Evolutionary conservation across 2,888 invertebrate species (phyloP).

Genomic region (Mesoligia furuncula): DNA sequence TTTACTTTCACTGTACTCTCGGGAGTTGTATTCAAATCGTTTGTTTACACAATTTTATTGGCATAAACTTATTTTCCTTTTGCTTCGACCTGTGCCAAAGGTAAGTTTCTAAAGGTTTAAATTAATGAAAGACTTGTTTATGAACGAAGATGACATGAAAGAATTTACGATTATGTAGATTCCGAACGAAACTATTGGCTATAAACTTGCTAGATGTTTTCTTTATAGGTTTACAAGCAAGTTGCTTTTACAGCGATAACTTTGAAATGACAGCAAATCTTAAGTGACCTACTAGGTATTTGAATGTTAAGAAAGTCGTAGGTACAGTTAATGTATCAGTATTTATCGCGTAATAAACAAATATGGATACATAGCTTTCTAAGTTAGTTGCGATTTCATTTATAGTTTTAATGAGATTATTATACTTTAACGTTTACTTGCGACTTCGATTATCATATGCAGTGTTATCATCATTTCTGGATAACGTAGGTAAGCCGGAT

Average conservation of each 20-base stretch:
- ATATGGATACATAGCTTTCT: conserved; percentile 41
- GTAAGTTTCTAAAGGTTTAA: conserved; percentile 62
- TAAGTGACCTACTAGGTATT: conserved; percentile 13
- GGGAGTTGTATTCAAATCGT: conserved; percentile 70
- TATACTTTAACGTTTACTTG: conserved; percentile 15
- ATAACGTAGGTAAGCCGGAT: conserved; percentile 13
- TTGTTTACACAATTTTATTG: conserved; percentile 70
- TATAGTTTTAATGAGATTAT: conserved; percentile 35
- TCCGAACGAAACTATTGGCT: conserved; percentile 25
- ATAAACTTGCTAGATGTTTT: conserved; percentile 27
- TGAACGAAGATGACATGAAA: conserved; percentile 39
- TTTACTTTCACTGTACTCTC: conserved; percentile 75
- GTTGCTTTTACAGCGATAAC: conserved; percentile 27
- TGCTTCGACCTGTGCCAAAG: conserved; percentile 51
- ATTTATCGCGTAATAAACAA: conserved; percentile 41
- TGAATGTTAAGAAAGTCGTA: conserved; percentile 38
- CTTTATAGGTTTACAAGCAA: conserved; percentile 10
- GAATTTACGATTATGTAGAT: conserved; percentile 49
- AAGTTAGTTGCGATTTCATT: conserved; percentile 27
- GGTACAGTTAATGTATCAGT: conserved; percentile 13
- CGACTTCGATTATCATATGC: conserved; percentile 12
- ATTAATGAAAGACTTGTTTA: conserved; percentile 49
- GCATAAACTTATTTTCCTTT: conserved; percentile 65
- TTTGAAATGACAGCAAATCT: conserved; percentile 25
- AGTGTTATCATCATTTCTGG: conserved; percentile 24